Base-by-base conservation (phyloP, 2,113 vertebrate genomes). In the Zosterops lateralis region DNA sequence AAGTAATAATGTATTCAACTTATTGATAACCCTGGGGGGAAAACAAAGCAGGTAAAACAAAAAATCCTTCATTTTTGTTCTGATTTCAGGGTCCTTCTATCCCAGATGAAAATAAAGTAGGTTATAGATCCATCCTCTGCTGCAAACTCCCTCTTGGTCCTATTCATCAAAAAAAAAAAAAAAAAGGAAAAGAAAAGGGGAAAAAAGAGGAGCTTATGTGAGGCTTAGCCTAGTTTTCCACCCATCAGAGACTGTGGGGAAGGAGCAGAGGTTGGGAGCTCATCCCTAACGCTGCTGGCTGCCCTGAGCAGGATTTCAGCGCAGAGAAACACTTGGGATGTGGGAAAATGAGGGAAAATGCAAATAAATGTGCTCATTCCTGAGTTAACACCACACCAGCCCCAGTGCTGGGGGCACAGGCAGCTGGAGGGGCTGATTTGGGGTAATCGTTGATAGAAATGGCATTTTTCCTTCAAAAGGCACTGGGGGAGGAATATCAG, bases 71-170 rank as follows among this genome's bases (percentile, higher is more conserved):
- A 7, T 58, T 86, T 57, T 57, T 82, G 50, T 71, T 89, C 28
- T n/a, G 50, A 57, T 25, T 64, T 67, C 44, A 91, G 68, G 79
- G 56, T 32, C 44, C 36, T 83, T 66, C 90, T 14, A 64, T 17
- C 50, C 45, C 66, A 77, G 72, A 62, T 80, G 87, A 58, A 94
- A 91, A 26, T 47, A 94, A 92, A 95, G 81, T 92, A 86, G 92
- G 88, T 95, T 96, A 95, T 26, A 56, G 22, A 86, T 70, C 51
- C 56, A 17, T 70, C 53, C 65, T 89, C 65, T 84, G 32, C 70
- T 67, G 66, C 47, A 8, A 74, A 51, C 56, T 91, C 89, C 91
- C 93, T 64, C 47, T 83, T 91, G 89, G 82, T 65, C 45, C 66
- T 38, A 79, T 70, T 94, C 73, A 91, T 87, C 9, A 36, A 11